A percentile compares a stretch with the other conserved stretches of the same genome.
phyloP scores from a whole-genome alignment of 2,888 invertebrate species.

The Microctonus brassicae region DNA sequence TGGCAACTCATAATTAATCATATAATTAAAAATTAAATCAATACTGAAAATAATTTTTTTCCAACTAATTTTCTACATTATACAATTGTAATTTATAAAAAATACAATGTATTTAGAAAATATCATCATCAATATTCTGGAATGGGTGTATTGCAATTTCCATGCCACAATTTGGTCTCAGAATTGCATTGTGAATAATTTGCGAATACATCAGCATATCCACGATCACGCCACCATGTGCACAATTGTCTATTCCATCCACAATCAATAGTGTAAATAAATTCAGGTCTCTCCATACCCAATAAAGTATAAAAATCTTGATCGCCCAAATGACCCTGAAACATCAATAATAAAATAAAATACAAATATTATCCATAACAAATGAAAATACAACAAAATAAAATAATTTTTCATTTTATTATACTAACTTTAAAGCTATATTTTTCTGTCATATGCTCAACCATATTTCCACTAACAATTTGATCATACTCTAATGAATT shows the following conservation, averaged over 20 bases:
- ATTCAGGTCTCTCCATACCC: slow-evolving; percentile 77
- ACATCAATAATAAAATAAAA: not conserved
- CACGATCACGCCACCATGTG: slow-evolving; percentile 84
- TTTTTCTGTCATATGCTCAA: slow-evolving; percentile 73
- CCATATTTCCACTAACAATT: slow-evolving; percentile 72
- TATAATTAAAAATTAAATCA: not conserved
- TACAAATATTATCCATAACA: not conserved
- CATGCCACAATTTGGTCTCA: slow-evolving; percentile 79
- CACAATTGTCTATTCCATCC: slow-evolving; percentile 87
- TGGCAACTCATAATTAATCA: slow-evolving; percentile 15
- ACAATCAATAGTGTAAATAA: slow-evolving; percentile 82
- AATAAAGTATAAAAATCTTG: slow-evolving; percentile 85
- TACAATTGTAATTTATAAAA: no score
- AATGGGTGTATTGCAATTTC: slow-evolving; percentile 82
- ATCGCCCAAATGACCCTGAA: slow-evolving; percentile 82
- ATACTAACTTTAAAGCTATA: slow-evolving; percentile 73
- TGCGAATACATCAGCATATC: slow-evolving; percentile 80
- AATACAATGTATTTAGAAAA: not conserved
- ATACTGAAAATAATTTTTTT: slow-evolving; percentile 16
- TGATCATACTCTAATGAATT: slow-evolving; percentile 74
- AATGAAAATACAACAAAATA: not conserved
- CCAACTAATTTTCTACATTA: not conserved
- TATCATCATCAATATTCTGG: slow-evolving; percentile 65
- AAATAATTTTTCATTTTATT: not conserved
- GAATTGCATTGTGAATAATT: slow-evolving; percentile 79